phyloP scores from a whole-genome alignment of 2,797 vertebrate genomes.

The Enteromius radiatus region DNA sequence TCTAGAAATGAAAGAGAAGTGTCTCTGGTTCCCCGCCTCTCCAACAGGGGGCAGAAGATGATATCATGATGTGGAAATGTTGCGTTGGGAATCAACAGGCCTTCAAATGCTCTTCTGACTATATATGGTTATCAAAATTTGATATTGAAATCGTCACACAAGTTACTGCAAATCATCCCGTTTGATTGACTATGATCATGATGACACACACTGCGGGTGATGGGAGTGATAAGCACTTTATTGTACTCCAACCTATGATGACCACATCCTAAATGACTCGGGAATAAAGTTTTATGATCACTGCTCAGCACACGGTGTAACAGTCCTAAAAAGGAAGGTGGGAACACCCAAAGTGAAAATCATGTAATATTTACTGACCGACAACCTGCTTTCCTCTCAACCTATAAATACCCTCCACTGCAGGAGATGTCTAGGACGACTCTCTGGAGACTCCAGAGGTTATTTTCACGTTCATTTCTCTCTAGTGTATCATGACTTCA shows the following conservation, averaged over 20 bases:
- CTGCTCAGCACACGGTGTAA: neutral
- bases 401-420: constrained; percentile 69
- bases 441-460: constrained; percentile 2
- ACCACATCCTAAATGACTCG: neutral
- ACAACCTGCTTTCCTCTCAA: constrained; percentile 71
- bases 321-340: constrained; percentile 40
- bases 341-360: constrained; percentile 63
- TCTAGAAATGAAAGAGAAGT: neutral
- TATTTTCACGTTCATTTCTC: constrained; percentile 9
- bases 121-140: neutral
- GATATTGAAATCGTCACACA: too few species aligned
- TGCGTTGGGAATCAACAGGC: neutral
- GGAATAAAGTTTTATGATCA: neutral
- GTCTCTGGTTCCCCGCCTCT: constrained; percentile 19
- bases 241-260: neutral
- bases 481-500: constrained; percentile 5
- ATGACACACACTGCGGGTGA: neutral
- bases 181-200: neutral
- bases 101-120: neutral
- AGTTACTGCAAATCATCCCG: neutral
- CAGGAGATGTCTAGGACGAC: constrained; percentile 23
- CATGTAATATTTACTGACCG: constrained; percentile 75
- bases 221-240: neutral
- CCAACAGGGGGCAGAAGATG: constrained; percentile 66
- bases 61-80: constrained; percentile 4